Evolutionary conservation across 35 echinoderm and acorn worm genomes (phyloP).

Genomic region (Strongylocentrotus purpuratus): DNA sequence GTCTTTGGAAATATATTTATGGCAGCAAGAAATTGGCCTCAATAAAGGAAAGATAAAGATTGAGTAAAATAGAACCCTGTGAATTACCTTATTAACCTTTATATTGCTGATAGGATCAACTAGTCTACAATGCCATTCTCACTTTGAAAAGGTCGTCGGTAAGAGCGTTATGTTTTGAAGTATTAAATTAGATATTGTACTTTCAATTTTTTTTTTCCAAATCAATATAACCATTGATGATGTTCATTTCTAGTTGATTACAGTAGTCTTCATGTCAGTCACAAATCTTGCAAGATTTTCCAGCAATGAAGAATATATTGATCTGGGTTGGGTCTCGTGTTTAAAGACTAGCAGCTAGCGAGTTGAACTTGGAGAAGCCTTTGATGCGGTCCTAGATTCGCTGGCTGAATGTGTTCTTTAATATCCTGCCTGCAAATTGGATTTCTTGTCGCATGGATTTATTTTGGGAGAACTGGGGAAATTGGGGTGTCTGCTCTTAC

Average conservation of each 20-base stretch:
- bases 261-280: neutral
- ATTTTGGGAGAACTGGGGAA: constrained; percentile 34
- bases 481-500: neutral
- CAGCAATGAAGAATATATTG: neutral
- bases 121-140: neutral
- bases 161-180: too few relatives aligned
- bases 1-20: neutral
- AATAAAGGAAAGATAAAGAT: neutral
- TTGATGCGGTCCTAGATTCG: neutral
- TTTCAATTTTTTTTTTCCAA: too few relatives aligned
- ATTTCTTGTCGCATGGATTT: constrained; percentile 47
- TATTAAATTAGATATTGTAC: too few relatives aligned
- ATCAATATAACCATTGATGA: neutral
- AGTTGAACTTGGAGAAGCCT: neutral
- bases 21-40: neutral
- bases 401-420: constrained; percentile 4
- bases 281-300: neutral
- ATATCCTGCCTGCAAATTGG: constrained; percentile 44
- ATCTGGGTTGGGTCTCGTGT: neutral
- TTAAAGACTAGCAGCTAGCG: neutral
- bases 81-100: neutral
- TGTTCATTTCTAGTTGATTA: neutral
- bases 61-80: neutral
- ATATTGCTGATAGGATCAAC: neutral
- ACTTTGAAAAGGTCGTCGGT: too few relatives aligned